Evolutionary conservation across 2,797 vertebrate genomes (phyloP), one percentile per base, ranked within the genome.

Genomic region (Acanthurus lineatus): DNA sequence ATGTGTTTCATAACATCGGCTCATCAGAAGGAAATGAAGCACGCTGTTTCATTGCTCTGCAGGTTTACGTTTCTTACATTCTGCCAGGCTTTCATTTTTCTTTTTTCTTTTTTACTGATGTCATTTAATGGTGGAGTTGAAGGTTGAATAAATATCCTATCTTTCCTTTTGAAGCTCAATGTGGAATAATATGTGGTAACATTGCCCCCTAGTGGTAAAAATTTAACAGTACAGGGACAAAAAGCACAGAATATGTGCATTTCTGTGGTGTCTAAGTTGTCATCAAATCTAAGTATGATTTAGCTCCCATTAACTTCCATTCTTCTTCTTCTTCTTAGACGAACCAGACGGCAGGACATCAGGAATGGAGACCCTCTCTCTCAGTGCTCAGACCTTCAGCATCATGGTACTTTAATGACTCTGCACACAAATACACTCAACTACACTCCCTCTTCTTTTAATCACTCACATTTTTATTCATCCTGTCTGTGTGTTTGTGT

Each of bases 331-430:
- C n/a, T n/a, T n/a, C n/a, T 3, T 84, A 94, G 98, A 85, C 96
- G 98, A 73, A 99, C 97, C 38, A 96, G 98, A 76, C 91, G 98
- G 17, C 98, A 99, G 90, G 98, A 99, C 91, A 98, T 99, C 89
- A 94, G 98, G 78, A 99, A 99, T 1, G 98, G 98, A 68, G 98
- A 99, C 81, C 98, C 98, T 0, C 94, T 99, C 47, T 99, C 97
- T 9, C 98, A 99, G 86, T 99, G 98, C 85, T 99, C 98, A 9
- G 98, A 99, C 87, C 95, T 99, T 48, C 97, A 99, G 77, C 97
- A 97, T 81, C 96, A 97, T 0, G 96, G 98, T 99, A 96, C 92
- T 2, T 20, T 2, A 32, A 62, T 5, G 1, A 54, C n/a, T 0
- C 9, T 40, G 28, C 19, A 44, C 20, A 35, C 2, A 16, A 4